phyloP scores from a whole-genome alignment of 2,113 vertebrate species.

The Rana temporaria region DNA sequence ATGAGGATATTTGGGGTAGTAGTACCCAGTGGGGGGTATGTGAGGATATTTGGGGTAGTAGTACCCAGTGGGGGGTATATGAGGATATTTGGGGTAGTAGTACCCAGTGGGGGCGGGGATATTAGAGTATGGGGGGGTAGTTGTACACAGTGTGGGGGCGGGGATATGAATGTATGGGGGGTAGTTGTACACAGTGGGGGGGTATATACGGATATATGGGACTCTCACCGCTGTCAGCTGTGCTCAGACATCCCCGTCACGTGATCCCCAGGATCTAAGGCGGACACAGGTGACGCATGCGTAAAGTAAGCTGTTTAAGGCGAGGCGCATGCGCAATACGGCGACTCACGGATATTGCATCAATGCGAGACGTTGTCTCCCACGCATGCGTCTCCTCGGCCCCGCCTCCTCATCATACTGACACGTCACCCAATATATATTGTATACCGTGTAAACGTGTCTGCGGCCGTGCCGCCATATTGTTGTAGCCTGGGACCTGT shows the following conservation, averaged over 20 bases:
- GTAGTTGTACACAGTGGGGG: too few relatives aligned
- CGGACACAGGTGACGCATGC: background rate
- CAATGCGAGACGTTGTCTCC: rapidly evolving
- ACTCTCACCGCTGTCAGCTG: background rate
- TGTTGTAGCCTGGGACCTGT: background rate
- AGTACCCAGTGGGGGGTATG: too few relatives aligned
- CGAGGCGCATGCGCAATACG: background rate
- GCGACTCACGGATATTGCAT: background rate
- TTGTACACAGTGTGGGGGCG: too few relatives aligned
- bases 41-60: too few relatives aligned
- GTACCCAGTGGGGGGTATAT: too few relatives aligned
- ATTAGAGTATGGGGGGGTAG: too few relatives aligned
- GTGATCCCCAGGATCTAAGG: background rate
- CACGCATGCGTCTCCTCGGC: background rate
- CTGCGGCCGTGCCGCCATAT: background rate
- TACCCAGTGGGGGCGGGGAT: too few relatives aligned
- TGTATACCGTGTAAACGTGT: too few relatives aligned
- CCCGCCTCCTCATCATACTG: background rate
- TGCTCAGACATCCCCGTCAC: background rate
- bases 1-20: too few relatives aligned
- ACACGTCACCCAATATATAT: background rate
- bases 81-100: too few relatives aligned
- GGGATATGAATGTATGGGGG: too few relatives aligned
- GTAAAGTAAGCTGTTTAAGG: background rate
- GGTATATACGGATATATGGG: too few relatives aligned